Evolutionary conservation across 2,888 invertebrate species (phyloP).

Genomic region (Tetranychus truncatus): DNA sequence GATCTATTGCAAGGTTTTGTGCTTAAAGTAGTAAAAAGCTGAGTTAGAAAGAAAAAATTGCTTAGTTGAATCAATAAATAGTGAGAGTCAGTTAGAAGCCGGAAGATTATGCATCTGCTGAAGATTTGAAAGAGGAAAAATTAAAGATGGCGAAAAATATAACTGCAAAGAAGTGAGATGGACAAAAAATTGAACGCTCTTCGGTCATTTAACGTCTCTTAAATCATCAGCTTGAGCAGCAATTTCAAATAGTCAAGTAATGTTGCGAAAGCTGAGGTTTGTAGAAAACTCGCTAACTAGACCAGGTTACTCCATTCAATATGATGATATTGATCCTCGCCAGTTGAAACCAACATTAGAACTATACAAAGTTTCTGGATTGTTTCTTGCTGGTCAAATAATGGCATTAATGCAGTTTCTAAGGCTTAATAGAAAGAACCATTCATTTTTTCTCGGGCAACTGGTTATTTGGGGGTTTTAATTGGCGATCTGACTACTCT

Average conservation of each 20-base stretch:
- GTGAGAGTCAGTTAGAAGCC: no score
- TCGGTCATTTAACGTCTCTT: slow-evolving; percentile 41
- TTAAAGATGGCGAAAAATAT: slow-evolving; percentile 22
- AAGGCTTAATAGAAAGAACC: slow-evolving; percentile 31
- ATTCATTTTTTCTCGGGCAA: slow-evolving; percentile 49
- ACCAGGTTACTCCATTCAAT: slow-evolving; percentile 66
- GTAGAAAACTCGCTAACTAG: slow-evolving; percentile 48
- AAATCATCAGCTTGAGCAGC: no score
- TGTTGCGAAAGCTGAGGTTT: slow-evolving; percentile 38
- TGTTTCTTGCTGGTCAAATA: slow-evolving; percentile 75
- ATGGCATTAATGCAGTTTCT: slow-evolving; percentile 46
- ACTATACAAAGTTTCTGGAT: slow-evolving; percentile 47
- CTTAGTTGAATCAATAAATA: no score
- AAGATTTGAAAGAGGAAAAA: slow-evolving; percentile 50
- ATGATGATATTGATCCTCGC: slow-evolving; percentile 68
- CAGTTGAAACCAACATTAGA: slow-evolving; percentile 54
- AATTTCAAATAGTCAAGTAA: no score
- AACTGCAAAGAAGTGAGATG: slow-evolving; percentile 30
- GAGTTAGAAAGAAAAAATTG: no score
- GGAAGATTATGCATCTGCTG: slow-evolving; percentile 43
- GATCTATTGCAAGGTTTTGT: no score
- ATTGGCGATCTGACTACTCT: slow-evolving; percentile 64
- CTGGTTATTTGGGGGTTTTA: slow-evolving; percentile 67
- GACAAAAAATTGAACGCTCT: slow-evolving; percentile 41
- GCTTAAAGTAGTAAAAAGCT: no score